Percentiles rank a stretch among this genome's conserved stretches.
phyloP scores from a whole-genome alignment of 2,888 invertebrate genomes.

The Lepetodrilus schrolli region DNA sequence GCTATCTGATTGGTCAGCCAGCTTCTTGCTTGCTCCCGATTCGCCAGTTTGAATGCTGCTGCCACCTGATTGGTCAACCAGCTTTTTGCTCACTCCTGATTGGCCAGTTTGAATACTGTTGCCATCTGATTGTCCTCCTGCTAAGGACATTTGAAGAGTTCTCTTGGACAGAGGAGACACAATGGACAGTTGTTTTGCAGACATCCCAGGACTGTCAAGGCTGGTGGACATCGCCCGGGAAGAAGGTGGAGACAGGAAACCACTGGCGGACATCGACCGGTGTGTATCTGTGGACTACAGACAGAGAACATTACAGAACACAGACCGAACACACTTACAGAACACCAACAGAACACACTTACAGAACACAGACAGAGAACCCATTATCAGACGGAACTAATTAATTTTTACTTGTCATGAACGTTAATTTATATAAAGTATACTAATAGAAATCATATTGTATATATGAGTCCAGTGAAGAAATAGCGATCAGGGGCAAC shows the following conservation, averaged over 20 bases:
- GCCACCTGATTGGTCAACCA: neutral
- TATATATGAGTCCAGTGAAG: too few species aligned
- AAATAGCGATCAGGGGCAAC: too few species aligned
- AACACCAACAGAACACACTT: too few species aligned
- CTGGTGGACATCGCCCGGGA: neutral
- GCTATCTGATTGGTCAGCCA: neutral
- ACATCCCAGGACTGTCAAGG: too few species aligned
- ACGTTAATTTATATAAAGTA: too few species aligned
- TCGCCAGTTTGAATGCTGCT: neutral
- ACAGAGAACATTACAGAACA: conserved; percentile 68
- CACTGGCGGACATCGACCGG: neutral
- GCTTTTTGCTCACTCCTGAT: neutral
- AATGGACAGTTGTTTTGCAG: too few species aligned
- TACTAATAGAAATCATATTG: too few species aligned
- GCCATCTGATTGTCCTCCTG: neutral
- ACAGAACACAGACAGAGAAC: too few species aligned
- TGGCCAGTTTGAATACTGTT: neutral
- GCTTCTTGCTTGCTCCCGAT: neutral
- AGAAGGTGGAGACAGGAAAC: conserved; percentile 4
- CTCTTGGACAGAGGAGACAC: neutral
- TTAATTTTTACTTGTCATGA: too few species aligned
- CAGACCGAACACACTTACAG: conserved; percentile 69
- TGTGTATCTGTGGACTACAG: neutral
- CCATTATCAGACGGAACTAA: too few species aligned
- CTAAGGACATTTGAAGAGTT: neutral